Evolutionary conservation across 2,113 vertebrate species (phyloP).

Genomic region (Dendropsophus ebraccatus): DNA sequence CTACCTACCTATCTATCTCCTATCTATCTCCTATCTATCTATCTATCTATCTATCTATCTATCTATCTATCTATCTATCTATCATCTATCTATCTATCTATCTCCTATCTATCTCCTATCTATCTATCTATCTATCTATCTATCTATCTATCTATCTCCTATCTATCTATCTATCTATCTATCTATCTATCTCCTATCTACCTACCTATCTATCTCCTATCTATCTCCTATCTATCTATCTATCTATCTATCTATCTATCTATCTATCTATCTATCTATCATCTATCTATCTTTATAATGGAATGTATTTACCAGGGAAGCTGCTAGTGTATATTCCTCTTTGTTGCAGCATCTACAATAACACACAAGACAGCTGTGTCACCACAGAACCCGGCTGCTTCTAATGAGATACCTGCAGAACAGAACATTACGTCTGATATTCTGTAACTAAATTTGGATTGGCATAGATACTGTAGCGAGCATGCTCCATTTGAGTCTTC

Average conservation of each 20-base stretch:
- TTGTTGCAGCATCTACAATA: neutral
- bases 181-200: too few relatives aligned
- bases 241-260: too few relatives aligned
- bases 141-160: neutral
- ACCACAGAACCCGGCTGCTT: neutral
- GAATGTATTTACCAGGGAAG: conserved; percentile 36
- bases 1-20: too few relatives aligned
- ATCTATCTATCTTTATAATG: neutral
- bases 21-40: neutral
- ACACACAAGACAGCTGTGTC: neutral
- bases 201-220: too few relatives aligned
- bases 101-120: neutral
- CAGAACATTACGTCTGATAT: neutral
- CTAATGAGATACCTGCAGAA: neutral
- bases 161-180: too few relatives aligned
- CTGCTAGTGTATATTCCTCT: neutral
- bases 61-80: neutral
- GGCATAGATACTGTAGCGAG: conserved; percentile 31
- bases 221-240: too few relatives aligned
- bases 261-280: too few relatives aligned
- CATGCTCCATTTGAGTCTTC: conserved; percentile 31
- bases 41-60: neutral
- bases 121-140: neutral
- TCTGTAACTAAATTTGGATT: conserved; percentile 39
- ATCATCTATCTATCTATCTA: neutral